Evolutionary conservation across 2,888 invertebrate species (phyloP), one percentile per base, ranked within the genome.

Genomic region (Biston stratarius): DNA sequence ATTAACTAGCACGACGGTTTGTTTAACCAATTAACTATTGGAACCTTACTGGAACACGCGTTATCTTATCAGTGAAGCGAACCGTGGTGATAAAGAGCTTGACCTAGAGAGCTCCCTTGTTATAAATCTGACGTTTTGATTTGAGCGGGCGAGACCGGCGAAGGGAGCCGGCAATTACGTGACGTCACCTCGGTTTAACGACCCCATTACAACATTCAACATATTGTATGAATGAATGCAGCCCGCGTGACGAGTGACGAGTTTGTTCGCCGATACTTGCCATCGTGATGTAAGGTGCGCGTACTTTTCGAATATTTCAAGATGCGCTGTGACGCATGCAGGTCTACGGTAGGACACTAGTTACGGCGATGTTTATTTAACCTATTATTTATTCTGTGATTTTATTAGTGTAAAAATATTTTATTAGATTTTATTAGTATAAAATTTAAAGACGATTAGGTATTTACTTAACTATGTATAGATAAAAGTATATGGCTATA

Each of bases 161-260:
- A 90, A 91, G 93, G 93, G 92, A 91, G 87, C 86, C 86, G 90
- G 92, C 91, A 92, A 93, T 93, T 94, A 93, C 84, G 89, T 93
- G 93, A 94, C 93, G 93, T 93, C 93, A 91, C 85, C 84, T 77
- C 86, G 83, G 93, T 92, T 92, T 92, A 94, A 93, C 92, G 93
- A 93, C 92, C 93, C 93, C 88, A 92, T 93, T 92, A 93, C 88
- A 91, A 91, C 88, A 88, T 88, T 87, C 86, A 87, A 88, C 90
- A 91, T 91, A 90, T 89, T 90, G 68, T 90, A 91, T 91, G 93
- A 94, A 93, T 93, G 93, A 93, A 91, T 92, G 93, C 91, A 93
- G 80, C 80, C 89, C 84, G 89, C 89, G 88, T 90, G 90, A 91
- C 89, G 87, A 83, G 83, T 88, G 89, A 89, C 88, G 90, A 88